Conservation (phyloP, 2,888 invertebrate genomes). For the Actias luna region DNA sequence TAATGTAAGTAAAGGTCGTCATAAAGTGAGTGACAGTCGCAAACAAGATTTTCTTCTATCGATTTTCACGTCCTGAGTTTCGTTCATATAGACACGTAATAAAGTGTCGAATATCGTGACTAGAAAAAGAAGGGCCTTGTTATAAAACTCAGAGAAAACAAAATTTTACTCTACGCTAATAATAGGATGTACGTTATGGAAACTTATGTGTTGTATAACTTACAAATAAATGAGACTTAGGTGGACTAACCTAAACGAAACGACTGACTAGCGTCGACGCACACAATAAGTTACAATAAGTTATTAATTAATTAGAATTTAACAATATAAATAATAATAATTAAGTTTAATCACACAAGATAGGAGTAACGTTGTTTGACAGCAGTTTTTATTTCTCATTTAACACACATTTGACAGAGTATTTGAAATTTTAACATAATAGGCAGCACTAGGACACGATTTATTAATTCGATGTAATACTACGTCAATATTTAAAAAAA, state of each 20-base stretch:
- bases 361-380: background rate
- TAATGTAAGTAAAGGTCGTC: slow-evolving; percentile 21
- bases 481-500: no score
- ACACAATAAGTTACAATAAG: slow-evolving; percentile 48
- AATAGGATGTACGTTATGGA: slow-evolving; percentile 47
- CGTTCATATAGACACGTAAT: slow-evolving; percentile 43
- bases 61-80: slow-evolving; percentile 36
- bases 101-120: slow-evolving; percentile 59
- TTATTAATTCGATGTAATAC: no score
- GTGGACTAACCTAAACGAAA: slow-evolving; percentile 62
- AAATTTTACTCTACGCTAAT: slow-evolving; percentile 55
- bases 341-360: background rate
- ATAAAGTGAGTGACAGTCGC: slow-evolving; percentile 19
- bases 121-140: slow-evolving; percentile 58
- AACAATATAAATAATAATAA: slow-evolving; percentile 9
- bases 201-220: slow-evolving; percentile 42
- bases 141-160: slow-evolving; percentile 25
- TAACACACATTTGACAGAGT: no score
- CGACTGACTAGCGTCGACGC: slow-evolving; percentile 74
- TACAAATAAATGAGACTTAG: slow-evolving; percentile 49
- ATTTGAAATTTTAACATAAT: no score
- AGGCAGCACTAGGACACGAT: no score
- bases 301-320: slow-evolving; percentile 19
- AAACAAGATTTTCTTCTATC: slow-evolving; percentile 20
- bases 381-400: background rate